Evolutionary conservation across 2,113 vertebrate species (phyloP), one percentile per base, ranked within the genome.

Genomic region (Rafetus swinhoei): DNA sequence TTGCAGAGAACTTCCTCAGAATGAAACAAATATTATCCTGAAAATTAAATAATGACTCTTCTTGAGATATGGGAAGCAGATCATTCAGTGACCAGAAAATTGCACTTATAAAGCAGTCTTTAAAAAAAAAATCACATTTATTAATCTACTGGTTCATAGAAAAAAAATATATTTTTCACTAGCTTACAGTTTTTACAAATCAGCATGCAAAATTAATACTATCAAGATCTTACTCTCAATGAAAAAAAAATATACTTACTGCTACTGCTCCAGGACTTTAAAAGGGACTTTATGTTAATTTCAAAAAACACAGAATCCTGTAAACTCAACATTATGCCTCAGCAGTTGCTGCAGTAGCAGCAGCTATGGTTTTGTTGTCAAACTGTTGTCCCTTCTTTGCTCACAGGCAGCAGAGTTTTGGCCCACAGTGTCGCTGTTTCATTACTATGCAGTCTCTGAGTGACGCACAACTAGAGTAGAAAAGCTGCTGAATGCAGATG

Each of bases 271-370:
- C 99, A 99, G 82, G 99, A 99, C 97, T 99, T 99, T 94, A 99
- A 98, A 97, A 99, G 98, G 90, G 99, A 99, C 98, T 99, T 99
- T 96, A 99, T 99, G 98, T 98, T 99, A 96, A 99, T 99, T 98
- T 99, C 99, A 97, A 99, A 99, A 98, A 99, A 99, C 94, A 99
- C 98, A 3, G 99, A 99, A 96, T 99, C 99, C 98, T 99, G 99
- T 92, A 99, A 98, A 96, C 99, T 99, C 97, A 99, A 98, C 99
- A 99, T 99, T 96, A 94, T 97, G 98, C 92, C 92, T 92, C 84
- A 59, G 77, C 25, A 82, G 97, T 95, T 95, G 96, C 93, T 85
- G 80, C 95, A 93, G 81, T 88, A 39, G 80, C 24, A 77, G 87
- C 80, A 65, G 84, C 76, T 54, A 57, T 19, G 62, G 84, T 90